Conservation (phyloP, 2,888 invertebrate genomes). For the Eupelmus urozonus region DNA sequence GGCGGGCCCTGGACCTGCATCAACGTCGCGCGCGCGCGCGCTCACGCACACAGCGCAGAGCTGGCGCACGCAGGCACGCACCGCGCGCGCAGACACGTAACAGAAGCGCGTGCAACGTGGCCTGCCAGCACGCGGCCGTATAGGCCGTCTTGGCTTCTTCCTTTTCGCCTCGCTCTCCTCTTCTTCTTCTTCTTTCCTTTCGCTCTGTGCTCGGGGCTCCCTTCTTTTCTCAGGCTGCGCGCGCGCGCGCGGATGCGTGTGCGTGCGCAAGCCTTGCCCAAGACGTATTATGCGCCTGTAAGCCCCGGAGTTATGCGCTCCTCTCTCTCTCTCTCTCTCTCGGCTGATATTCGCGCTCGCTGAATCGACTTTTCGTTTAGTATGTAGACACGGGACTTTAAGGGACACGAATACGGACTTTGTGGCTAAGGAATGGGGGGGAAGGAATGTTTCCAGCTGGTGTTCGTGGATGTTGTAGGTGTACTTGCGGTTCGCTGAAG, state of each 20-base stretch:
- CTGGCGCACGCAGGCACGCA: conserved; percentile 62
- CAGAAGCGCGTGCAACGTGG: conserved; percentile 16
- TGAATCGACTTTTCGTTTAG: no score
- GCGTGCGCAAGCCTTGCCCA: conserved; percentile 48
- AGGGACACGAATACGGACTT: no score
- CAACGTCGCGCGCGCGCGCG: conserved; percentile 69
- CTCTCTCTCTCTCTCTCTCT: conserved; percentile 1
- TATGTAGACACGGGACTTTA: no score
- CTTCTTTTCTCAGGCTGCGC: neutral
- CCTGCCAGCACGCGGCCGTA: neutral
- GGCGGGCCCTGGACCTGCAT: conserved; percentile 77
- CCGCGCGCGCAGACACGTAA: conserved; percentile 57
- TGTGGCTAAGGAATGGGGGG: no score
- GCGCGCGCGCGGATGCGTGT: conserved; percentile 57
- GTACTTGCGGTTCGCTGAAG: no score
- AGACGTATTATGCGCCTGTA: neutral
- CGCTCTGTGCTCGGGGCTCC: conserved; percentile 30
- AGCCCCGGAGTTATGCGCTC: no score
- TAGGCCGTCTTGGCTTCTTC: conserved; percentile 6
- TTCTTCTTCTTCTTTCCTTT: conserved; percentile 11
- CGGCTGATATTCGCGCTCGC: neutral
- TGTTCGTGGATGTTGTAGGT: no score
- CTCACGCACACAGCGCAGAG: conserved; percentile 50
- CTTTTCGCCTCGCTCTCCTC: conserved; percentile 6
- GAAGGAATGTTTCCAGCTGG: no score